Base-by-base conservation (phyloP, 2,797 vertebrate genomes). In the Acanthiza pusilla region DNA sequence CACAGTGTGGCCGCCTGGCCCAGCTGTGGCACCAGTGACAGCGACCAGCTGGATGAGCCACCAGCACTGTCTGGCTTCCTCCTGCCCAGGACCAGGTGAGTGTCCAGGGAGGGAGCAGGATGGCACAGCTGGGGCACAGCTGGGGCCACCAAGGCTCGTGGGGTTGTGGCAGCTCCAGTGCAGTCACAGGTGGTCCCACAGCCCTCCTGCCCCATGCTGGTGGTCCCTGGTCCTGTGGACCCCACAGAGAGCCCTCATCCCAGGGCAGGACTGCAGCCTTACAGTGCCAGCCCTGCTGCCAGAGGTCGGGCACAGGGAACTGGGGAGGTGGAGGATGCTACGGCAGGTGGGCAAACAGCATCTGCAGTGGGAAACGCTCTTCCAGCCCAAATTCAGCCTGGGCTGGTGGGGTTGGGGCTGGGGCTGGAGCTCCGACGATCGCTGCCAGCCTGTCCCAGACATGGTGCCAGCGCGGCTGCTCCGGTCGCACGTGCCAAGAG, bases 141-240 rank as follows among this genome's bases (percentile, higher is more conserved):
- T 2, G 3, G 14, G 22, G 32, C 32, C 70, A 25, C 38, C 5
- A 0, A 23, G 15, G 51, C 15, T 53, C 3, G 0, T 2, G 55
- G n/a, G 12, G 10, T 23, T 0, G 1, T 18, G 62, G 43, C 57
- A 58, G 70, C 18, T 58, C 16, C 22, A 14, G 38, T 2, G 48
- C 43, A 11, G 50, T 8, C 32, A 13, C 53, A 22, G 11, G 27
- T 1, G 9, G 30, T 47, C 76, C 57, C 70, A 65, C 60, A 50
- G 60, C 43, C 43, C 60, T 30, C 30, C 50, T 72, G 50, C 12
- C 29, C 42, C n/a, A n/a, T 1, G 0, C 13, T 0, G 14, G 12
- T 17, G 16, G 22, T 48, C 54, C 36, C 48, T 19, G 22, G 23
- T 8, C 23, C n/a, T 5, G 6, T 6, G 51, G 26, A 62, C 18